Evolutionary conservation across 2,888 invertebrate species (phyloP).

Genomic region (Cantharis lateralis): DNA sequence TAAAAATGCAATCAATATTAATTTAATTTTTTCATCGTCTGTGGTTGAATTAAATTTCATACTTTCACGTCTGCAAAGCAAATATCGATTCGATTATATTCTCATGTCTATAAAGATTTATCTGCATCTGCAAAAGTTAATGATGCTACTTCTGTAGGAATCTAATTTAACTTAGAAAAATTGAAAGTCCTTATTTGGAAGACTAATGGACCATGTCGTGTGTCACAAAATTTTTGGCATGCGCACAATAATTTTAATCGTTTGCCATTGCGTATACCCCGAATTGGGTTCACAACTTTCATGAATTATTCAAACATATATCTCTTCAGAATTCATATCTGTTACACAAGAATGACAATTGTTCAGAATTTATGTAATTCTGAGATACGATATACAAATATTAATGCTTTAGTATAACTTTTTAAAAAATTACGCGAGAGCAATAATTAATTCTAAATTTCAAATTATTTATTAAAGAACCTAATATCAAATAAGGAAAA

Average conservation of each 20-base stretch:
- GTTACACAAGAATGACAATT: slow-evolving; percentile 28
- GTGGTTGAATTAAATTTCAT: not conserved
- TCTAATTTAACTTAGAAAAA: not conserved
- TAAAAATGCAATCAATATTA: not conserved
- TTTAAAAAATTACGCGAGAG: not conserved
- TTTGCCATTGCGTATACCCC: slow-evolving; percentile 21
- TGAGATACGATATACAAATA: slow-evolving; percentile 11
- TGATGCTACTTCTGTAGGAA: not conserved
- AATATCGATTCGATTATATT: not conserved
- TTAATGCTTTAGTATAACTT: not conserved
- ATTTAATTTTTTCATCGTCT: slow-evolving; percentile 1
- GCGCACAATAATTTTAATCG: slow-evolving; percentile 31
- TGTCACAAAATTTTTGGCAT: slow-evolving; percentile 22
- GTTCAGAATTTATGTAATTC: slow-evolving; percentile 21
- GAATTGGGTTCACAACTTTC: slow-evolving; percentile 11
- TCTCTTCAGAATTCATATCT: slow-evolving; percentile 24
- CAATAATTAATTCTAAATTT: no score
- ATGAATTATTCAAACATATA: slow-evolving; percentile 24
- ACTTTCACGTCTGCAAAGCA: not conserved
- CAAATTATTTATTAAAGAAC: no score
- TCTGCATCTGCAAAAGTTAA: not conserved
- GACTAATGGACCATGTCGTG: slow-evolving; percentile 26
- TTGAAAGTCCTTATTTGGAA: slow-evolving; percentile 24
- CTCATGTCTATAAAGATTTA: not conserved
- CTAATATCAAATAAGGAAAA: no score